These are phyloP conservation scores for Lycaon pictus DNA, from an alignment of 2,113 vertebrate species.

Conservation along the genomic window DNA sequence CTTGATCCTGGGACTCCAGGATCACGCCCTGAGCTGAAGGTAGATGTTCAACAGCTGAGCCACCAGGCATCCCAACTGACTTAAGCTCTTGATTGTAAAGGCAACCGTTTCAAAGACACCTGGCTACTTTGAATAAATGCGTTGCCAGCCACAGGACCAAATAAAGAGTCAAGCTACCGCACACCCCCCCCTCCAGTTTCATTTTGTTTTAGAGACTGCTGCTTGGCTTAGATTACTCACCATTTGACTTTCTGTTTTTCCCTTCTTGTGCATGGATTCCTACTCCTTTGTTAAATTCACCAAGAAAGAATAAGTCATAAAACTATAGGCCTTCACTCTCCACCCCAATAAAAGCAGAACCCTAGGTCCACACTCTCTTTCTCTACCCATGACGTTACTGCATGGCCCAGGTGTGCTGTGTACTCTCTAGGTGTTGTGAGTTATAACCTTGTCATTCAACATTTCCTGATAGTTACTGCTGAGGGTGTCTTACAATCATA, in stretches of 20 bases:
- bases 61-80: too few relatives aligned
- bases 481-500: neutral
- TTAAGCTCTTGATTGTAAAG: neutral
- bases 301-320: neutral
- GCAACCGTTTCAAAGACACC: neutral
- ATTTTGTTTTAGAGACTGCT: neutral
- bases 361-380: neutral
- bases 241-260: neutral
- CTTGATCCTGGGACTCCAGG: too few relatives aligned
- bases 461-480: neutral
- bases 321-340: neutral
- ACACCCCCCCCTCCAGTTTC: neutral
- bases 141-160: neutral
- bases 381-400: neutral
- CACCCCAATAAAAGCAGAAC: neutral
- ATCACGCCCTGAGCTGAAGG: too few relatives aligned
- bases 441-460: neutral
- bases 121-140: neutral
- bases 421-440: neutral
- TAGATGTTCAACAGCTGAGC: too few relatives aligned
- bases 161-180: neutral
- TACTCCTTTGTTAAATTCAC: neutral
- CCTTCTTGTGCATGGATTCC: neutral
- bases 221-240: neutral
- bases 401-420: neutral